These are phyloP conservation scores for Drosophila micromelanica DNA, from an alignment of 1,140 invertebrate genomes.

Conservation along the genomic window DNA sequence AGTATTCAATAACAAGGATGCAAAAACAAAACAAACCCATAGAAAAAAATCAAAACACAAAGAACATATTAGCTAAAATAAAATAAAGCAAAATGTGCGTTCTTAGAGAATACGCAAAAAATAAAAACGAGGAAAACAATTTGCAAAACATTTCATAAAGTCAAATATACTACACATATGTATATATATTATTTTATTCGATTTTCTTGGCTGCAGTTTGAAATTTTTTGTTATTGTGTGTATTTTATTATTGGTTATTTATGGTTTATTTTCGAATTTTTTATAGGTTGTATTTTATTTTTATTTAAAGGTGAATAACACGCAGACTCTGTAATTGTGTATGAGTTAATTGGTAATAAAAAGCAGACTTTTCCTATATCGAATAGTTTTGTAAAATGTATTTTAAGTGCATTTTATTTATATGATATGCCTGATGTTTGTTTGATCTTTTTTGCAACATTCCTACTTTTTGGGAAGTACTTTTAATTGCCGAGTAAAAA, in stretches of 20 bases:
- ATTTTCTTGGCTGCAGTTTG: constrained; percentile 25
- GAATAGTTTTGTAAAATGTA: too few species aligned
- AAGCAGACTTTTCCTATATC: not conserved
- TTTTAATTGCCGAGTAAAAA: not conserved
- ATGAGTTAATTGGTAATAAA: not conserved
- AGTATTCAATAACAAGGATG: constrained; percentile 65
- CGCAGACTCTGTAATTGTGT: constrained; percentile 23
- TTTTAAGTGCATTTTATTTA: too few species aligned
- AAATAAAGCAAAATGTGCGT: constrained; percentile 14
- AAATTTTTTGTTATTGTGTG: constrained; percentile 17
- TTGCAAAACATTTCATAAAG: constrained; percentile 9
- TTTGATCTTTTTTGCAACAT: not conserved
- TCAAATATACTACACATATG: not conserved
- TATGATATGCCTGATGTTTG: too few species aligned
- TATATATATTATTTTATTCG: not conserved
- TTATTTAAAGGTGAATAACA: constrained; percentile 62
- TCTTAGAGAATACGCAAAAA: constrained; percentile 6
- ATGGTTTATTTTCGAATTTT: constrained; percentile 42
- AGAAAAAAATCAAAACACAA: constrained; percentile 15
- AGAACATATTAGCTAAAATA: constrained; percentile 16
- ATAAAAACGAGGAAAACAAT: constrained; percentile 2
- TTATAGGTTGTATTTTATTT: constrained; percentile 7
- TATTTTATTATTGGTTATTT: constrained; percentile 31
- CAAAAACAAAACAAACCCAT: constrained; percentile 32
- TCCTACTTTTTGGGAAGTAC: not conserved